Evolutionary conservation across 1,140 invertebrate genomes (phyloP).

Genomic region (Solenopsis invicta): DNA sequence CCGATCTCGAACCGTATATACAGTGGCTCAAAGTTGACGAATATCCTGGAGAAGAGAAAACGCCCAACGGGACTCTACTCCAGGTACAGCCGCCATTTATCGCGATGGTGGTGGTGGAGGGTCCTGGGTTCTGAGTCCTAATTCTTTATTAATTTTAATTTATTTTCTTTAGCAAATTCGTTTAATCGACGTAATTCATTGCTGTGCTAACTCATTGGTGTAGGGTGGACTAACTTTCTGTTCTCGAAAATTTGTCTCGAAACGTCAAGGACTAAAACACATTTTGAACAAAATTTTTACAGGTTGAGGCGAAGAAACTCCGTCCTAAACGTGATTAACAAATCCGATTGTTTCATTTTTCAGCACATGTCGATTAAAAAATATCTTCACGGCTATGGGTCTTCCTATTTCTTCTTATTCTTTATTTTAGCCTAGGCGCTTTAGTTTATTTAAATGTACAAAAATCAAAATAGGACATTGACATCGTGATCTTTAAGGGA

Average conservation of each 20-base stretch:
- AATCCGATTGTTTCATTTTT: constrained; percentile 7
- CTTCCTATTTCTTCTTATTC: not conserved
- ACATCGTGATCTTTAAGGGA: not conserved
- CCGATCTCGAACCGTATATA: constrained; percentile 92
- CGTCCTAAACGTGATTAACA: not conserved
- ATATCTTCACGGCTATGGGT: constrained; percentile 27
- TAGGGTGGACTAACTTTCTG: constrained; percentile 38
- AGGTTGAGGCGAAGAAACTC: not conserved
- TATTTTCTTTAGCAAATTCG: not conserved
- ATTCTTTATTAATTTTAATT: not conserved
- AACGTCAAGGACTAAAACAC: not conserved
- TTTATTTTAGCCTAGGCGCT: not conserved
- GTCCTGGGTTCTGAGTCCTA: constrained; percentile 71
- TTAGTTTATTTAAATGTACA: not conserved
- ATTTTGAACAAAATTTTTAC: not conserved
- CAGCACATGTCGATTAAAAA: not conserved
- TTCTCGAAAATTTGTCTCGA: not conserved
- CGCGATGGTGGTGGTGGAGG: constrained; percentile 76
- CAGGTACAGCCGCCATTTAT: constrained; percentile 86
- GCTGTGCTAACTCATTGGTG: constrained; percentile 57
- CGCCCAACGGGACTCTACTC: constrained; percentile 87
- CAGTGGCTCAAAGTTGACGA: constrained; percentile 90
- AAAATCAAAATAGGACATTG: constrained; percentile 4
- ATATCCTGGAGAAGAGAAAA: constrained; percentile 86
- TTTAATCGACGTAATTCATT: not conserved